Percentiles rank a stretch among this genome's conserved stretches.
Evolutionary conservation across 2,797 vertebrate genomes (phyloP).

Genomic region (Rhinogobio ventralis): DNA sequence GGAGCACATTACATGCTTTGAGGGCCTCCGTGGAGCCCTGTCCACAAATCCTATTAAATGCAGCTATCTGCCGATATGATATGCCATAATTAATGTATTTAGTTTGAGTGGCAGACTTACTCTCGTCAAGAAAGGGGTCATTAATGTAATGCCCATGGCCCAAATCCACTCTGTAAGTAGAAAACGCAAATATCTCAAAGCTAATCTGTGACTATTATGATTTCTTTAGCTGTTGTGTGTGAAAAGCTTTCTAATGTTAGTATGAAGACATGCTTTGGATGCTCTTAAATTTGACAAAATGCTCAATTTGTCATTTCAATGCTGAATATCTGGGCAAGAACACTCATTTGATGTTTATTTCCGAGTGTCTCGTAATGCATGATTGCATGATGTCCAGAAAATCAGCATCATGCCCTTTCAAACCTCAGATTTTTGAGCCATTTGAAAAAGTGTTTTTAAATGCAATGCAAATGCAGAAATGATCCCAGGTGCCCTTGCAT

Average conservation of each 20-base stretch:
- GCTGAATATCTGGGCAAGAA: background rate
- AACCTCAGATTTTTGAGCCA: background rate
- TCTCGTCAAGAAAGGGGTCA: slow-evolving; percentile 34
- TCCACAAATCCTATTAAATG: slow-evolving; percentile 43
- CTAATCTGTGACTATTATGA: slow-evolving; percentile 6
- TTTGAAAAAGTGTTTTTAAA: background rate
- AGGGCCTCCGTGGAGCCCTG: slow-evolving; percentile 17
- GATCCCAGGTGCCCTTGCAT: background rate
- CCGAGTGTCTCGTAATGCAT: background rate
- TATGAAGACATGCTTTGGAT: background rate
- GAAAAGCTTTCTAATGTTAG: slow-evolving; percentile 10
- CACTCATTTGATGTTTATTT: slow-evolving; percentile 19
- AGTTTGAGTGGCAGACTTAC: slow-evolving; percentile 27
- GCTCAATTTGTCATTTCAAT: background rate
- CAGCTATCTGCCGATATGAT: slow-evolving; percentile 14
- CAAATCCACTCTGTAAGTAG: slow-evolving; percentile 17
- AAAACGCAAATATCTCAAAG: slow-evolving; percentile 1
- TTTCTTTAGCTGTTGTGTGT: background rate
- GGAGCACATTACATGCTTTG: slow-evolving; percentile 28
- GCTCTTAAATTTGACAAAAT: background rate
- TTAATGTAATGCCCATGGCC: slow-evolving; percentile 30
- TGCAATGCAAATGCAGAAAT: background rate
- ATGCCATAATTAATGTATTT: slow-evolving; percentile 30
- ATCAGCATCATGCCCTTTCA: background rate
- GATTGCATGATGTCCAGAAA: background rate